Evolutionary conservation across 2,113 vertebrate genomes (phyloP).

Genomic region (Carollia perspicillata): DNA sequence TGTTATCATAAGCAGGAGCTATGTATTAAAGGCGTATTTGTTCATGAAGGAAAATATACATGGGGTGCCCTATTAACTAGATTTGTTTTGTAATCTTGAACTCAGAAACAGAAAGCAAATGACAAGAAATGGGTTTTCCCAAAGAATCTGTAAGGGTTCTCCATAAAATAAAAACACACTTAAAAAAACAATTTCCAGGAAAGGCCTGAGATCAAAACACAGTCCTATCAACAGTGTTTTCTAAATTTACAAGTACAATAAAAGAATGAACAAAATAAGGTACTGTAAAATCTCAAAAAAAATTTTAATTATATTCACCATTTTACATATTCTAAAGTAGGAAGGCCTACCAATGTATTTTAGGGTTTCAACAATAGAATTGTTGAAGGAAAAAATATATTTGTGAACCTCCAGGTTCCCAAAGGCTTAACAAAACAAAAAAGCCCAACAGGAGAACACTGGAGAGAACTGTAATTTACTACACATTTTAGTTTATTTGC

Average conservation of each 20-base stretch:
- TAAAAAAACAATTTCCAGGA: background rate
- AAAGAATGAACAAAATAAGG: constrained; percentile 18
- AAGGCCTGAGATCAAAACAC: background rate
- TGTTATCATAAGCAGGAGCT: background rate
- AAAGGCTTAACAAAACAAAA: background rate
- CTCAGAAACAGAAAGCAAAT: background rate
- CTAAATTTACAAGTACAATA: background rate
- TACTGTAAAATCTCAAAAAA: background rate
- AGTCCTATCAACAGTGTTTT: background rate
- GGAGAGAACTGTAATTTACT: background rate
- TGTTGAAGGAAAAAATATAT: background rate
- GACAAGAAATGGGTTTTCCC: background rate
- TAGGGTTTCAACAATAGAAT: background rate
- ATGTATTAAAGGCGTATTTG: background rate
- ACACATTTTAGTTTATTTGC: background rate
- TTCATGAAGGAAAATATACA: background rate
- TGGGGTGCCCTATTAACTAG: background rate
- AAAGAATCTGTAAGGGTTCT: background rate
- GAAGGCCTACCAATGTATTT: background rate
- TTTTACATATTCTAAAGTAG: background rate
- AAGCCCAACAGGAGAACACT: background rate
- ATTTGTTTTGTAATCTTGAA: background rate
- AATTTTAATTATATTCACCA: background rate
- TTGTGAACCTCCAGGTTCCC: background rate
- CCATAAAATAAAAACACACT: background rate